A percentile compares a stretch with the other conserved stretches of the same genome.
These are phyloP conservation scores for Zelleria hepariella DNA, from an alignment of 2,888 invertebrate species.

Conservation along the genomic window DNA sequence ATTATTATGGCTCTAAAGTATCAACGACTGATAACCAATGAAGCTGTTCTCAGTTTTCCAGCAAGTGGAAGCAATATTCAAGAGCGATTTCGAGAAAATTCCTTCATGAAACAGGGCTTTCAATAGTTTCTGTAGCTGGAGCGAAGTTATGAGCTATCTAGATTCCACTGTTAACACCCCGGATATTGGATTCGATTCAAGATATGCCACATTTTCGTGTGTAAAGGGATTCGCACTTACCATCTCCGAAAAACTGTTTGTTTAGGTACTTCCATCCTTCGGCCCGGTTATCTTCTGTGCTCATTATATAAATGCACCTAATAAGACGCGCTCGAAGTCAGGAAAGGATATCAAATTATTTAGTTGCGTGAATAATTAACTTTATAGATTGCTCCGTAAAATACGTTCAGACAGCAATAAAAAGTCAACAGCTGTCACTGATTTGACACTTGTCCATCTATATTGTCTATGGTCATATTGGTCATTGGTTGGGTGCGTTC, in stretches of 20 bases:
- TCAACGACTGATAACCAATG: background rate
- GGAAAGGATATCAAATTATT: background rate
- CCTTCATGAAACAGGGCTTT: background rate
- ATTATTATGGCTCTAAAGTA: background rate
- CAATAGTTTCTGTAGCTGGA: background rate
- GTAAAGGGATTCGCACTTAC: constrained; percentile 31
- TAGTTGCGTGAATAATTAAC: background rate
- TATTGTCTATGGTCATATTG: background rate
- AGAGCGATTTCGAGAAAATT: background rate
- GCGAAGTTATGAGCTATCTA: background rate
- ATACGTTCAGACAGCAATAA: background rate
- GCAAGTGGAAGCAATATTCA: background rate
- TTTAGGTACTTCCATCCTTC: constrained; percentile 68
- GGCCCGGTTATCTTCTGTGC: constrained; percentile 50
- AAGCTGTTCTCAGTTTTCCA: background rate
- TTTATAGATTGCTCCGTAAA: background rate
- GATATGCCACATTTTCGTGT: background rate
- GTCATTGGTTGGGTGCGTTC: background rate
- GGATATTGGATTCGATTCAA: background rate
- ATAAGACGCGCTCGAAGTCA: background rate
- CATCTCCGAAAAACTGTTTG: constrained; percentile 66
- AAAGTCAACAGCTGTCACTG: background rate
- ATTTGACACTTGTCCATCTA: background rate
- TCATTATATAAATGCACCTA: constrained; percentile 7
- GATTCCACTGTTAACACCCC: background rate